Base-by-base conservation (phyloP, 30 jellyfish, hydroid and myxozoan genomes). In the Aurelia aurita complex sp. Pacific region DNA sequence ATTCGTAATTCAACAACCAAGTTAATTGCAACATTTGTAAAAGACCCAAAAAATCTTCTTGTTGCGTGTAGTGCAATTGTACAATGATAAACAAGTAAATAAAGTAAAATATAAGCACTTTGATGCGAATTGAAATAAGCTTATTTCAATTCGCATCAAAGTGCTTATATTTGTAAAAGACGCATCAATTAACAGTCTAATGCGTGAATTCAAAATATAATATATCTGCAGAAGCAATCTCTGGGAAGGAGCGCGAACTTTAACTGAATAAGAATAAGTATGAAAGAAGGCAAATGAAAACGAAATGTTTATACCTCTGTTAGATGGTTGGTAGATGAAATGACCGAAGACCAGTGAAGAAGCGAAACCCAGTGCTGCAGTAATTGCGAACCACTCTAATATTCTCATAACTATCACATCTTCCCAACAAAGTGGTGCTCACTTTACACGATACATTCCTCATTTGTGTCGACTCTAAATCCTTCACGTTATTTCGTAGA, bases 381-480 rank as follows among this genome's bases (percentile, higher is more conserved):
- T 72, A 10, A 82, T 82, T 29, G 92, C 85, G 64, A 82, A 69
- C 85, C 85, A 82, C 17, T 67, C 73, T 54, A 61, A 50, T 16
- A 71, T 38, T 73, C 59, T 82, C 82, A 82, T 82, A 61, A 57
- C 92, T 67, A 50, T 75, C 82, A 82, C 92, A 82, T 82, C 92
- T 75, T 82, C 73, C 77, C 87, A 23, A 34, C 61, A 62, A 77
- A 3, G 38, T 29, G 64, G 67, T 62, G 64, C 15, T 40, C 19
- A 77, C 51, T 75, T 61, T 29, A 17, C 74, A 23, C 62, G 16
- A 36, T 4, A 32, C 74, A 75, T 75, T 75, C 74, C 43, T 75
- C 74, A 75, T 16, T 29, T 73, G 83, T 52, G 46, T 11, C 10
- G 19, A 42, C 71, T 5, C 14, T 19, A 32, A 53, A 42, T 18